Evolutionary conservation across 2,113 vertebrate genomes (phyloP), one percentile per base, ranked within the genome.

Genomic region (Festucalex cinctus): DNA sequence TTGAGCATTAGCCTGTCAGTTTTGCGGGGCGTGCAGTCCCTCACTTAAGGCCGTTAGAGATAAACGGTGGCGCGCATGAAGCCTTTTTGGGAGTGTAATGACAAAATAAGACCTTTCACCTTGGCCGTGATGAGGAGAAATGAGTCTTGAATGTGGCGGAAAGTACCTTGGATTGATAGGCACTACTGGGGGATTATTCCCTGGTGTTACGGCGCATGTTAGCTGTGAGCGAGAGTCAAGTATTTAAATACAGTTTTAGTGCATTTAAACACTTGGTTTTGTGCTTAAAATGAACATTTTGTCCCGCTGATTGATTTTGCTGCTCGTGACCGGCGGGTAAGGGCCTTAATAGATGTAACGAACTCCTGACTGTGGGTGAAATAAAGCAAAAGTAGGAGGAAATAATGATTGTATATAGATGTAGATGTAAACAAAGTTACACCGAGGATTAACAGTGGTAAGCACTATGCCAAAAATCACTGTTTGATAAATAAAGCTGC

Each of bases 101-200:
- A 62, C 60, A 62, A 26, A 62, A 62, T 44, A 43, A 43, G 22
- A 44, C 60, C 60, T 62, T 43, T 62, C 60, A 62, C 60, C 60
- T 62, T 24, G 20, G 6, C 37, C n/a, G n/a, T 43, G 60, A 62
- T 43, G 36, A 41, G 60, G 14, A 62, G 39, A 26, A 43, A 62
- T 26, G n/a, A 62, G 22, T 43, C 35, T 7, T 62, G n/a, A 26
- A 17, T 6, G 3, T 43, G 60, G n/a, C 13, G 22, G n/a, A 43
- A 43, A 17, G 60, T 9, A 62, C 22, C 17, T 62, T 26, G 8
- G n/a, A 43, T 43, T 26, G 39, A 62, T 17, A 16, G 59, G 12
- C 54, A 54, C 32, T 19, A 2, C 3, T 20, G 20, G 58, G 13
- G n/a, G 28, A 10, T 36, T 61, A n/a, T 61, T 61, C 36, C 1